Conservation (phyloP, 2,797 vertebrate genomes). For the Enteromius paludinosus region DNA sequence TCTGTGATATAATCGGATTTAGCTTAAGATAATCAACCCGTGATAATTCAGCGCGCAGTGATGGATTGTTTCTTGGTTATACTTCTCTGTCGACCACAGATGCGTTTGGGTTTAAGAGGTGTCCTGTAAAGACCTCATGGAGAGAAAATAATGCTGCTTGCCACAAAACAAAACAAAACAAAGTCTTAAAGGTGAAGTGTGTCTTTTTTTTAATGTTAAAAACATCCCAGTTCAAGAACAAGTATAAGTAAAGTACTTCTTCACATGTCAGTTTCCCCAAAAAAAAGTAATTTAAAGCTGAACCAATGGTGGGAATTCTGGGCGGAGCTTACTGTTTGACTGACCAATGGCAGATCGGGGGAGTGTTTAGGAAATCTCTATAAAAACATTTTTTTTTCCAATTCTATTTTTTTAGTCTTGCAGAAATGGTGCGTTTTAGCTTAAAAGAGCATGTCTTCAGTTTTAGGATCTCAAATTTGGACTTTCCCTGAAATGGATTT, state of each 20-base stretch:
- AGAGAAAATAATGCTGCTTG: not conserved
- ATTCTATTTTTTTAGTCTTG: not conserved
- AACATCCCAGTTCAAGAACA: not conserved
- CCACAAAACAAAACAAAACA: not conserved
- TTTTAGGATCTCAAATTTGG: not conserved
- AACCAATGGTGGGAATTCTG: not conserved
- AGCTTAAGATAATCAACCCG: constrained; percentile 4
- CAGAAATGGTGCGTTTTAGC: not conserved
- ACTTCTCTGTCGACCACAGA: too few species aligned
- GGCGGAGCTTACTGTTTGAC: not conserved
- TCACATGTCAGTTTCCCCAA: not conserved
- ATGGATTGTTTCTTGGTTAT: not conserved
- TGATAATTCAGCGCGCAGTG: not conserved
- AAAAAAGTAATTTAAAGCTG: not conserved
- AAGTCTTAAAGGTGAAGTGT: not conserved
- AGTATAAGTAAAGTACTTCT: too few species aligned
- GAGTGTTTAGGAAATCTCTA: not conserved
- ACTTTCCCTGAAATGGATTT: not conserved
- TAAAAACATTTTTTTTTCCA: too few species aligned
- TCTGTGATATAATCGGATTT: constrained; percentile 12
- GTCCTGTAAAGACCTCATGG: not conserved
- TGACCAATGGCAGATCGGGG: not conserved
- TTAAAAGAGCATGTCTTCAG: not conserved
- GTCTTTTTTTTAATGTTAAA: not conserved
- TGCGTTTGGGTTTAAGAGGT: not conserved